These are phyloP conservation scores for Eledone cirrhosa DNA, from an alignment of 2,888 invertebrate genomes.

Conservation along the genomic window DNA sequence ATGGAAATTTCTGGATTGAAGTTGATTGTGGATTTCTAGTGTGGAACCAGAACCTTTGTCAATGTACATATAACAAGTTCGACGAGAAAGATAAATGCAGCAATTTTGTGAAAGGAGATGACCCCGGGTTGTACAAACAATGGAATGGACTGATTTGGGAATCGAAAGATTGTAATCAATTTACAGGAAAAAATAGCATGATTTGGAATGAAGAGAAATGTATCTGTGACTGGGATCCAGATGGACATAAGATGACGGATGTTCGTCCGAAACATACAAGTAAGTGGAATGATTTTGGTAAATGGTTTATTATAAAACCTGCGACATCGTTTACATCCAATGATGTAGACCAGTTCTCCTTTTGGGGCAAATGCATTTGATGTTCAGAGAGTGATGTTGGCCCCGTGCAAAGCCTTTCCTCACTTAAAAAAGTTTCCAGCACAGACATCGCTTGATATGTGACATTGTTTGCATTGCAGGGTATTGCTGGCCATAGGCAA, in stretches of 20 bases:
- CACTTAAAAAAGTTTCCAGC: no score
- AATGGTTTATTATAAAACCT: neutral
- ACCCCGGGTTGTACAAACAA: neutral
- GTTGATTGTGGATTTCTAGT: constrained; percentile 24
- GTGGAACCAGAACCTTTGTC: constrained; percentile 11
- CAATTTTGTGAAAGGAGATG: neutral
- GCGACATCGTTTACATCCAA: no score
- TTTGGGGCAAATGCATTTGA: no score
- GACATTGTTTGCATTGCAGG: no score
- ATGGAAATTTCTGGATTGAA: constrained; percentile 26
- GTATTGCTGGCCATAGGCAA: no score
- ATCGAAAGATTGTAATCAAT: neutral
- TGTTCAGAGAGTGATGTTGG: no score
- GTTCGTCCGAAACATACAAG: neutral
- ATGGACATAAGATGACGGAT: neutral
- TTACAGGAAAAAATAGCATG: neutral
- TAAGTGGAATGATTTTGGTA: neutral
- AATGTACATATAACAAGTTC: neutral
- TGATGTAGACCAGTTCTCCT: no score
- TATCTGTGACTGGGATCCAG: constrained; percentile 7
- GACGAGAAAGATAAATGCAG: neutral
- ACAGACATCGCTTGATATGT: no score
- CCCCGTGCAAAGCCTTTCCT: no score
- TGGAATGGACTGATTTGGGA: constrained; percentile 22
- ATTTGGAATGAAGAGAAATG: constrained; percentile 26